Evolutionary conservation across 2,888 invertebrate species (phyloP), one percentile per base, ranked within the genome.

Genomic region (Diarsia rubi): DNA sequence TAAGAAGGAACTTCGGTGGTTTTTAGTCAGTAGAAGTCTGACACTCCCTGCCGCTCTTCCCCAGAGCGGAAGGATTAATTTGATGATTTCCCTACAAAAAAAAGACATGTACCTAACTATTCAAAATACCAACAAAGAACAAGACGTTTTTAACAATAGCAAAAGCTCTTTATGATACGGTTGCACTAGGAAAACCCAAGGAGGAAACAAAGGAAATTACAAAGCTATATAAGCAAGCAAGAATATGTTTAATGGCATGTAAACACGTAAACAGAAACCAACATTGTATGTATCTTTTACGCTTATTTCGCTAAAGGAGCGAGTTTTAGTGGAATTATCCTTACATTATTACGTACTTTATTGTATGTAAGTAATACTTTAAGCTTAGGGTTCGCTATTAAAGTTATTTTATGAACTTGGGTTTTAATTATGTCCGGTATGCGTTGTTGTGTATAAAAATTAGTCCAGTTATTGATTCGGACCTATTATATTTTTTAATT

Each of bases 211-310:
- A 79, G 73, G 59, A 73, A 73, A 79, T 83, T 69, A 73, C 81
- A 79, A 81, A 83, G 81, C 79, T 69, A 67, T 73, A 54, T 62
- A 73, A 54, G 64, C 79, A 65, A 72, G 72, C 80, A 68, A 52
- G 66, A 79, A 79, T 83, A 81, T 74, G 74, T 79, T 81, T 79
- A 83, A 81, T 83, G 81, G 74, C 83, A 79, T 74, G 74, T 81
- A 74, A 72, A 82, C 80, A 78, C 68, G 78, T 78, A 78, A 83
- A 73, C 73, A 83, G 79, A 69, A 69, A 79, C 83, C 79, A 67
- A 83, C 73, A 71, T 45, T 79, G 49, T 70, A 19, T 69, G 57
- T 83, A 82, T 72, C 64, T 72, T 78, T 72, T 69, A 82, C 68
- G 82, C 83, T 71, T 82, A 78, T 65, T 78, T 37, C 64, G 63